Conservation (phyloP, 2,797 vertebrate species). For the Gallinago nigripennis region DNA sequence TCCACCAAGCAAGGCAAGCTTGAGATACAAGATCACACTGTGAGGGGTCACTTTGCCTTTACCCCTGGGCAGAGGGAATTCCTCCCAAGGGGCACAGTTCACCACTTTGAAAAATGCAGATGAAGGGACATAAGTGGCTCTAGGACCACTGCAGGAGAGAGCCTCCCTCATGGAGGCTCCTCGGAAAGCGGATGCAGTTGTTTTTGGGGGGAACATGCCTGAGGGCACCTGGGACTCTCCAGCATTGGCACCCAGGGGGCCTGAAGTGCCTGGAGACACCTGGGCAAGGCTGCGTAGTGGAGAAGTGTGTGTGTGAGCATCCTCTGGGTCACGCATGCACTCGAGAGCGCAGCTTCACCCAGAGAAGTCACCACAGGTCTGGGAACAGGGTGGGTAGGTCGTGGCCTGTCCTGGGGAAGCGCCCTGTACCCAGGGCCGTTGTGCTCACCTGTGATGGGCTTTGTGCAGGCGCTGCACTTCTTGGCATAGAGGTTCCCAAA, state of each 20-base stretch:
- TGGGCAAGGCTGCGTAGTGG: neutral
- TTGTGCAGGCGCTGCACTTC: constrained; percentile 90
- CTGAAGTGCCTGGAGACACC: neutral
- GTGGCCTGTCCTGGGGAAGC: neutral
- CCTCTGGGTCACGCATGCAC: fast-evolving
- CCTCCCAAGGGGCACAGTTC: neutral
- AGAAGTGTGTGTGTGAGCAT: fast-evolving
- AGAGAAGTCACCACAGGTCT: neutral
- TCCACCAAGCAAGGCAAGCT: neutral
- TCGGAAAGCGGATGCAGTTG: fast-evolving
- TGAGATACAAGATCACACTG: neutral
- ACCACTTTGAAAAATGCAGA: neutral
- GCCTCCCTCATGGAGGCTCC: neutral
- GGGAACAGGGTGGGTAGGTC: neutral
- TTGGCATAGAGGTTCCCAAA: constrained; percentile 94
- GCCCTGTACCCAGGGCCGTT: neutral
- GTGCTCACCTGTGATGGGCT: constrained; percentile 91
- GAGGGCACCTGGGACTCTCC: neutral
- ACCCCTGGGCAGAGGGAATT: neutral
- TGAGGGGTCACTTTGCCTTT: neutral
- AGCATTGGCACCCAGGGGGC: neutral
- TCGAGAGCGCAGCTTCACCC: neutral
- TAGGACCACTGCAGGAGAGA: neutral
- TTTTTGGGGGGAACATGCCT: neutral
- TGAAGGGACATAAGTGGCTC: neutral